A percentile compares a stretch with the other conserved stretches of the same genome.
These are phyloP conservation scores for Watsonalla cultraria DNA, from an alignment of 2,888 invertebrate genomes.

Conservation along the genomic window DNA sequence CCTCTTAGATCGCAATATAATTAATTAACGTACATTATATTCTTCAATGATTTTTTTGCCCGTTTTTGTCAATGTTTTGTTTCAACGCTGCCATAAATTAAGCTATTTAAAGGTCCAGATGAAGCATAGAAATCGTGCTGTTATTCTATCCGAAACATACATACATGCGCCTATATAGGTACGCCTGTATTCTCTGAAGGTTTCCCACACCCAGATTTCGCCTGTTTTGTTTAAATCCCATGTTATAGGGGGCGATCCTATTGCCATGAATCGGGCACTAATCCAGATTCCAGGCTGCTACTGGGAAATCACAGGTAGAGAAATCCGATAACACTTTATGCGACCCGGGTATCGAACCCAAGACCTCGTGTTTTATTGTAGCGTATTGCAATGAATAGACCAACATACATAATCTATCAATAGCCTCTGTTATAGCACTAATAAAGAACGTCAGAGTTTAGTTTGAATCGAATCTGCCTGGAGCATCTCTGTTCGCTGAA, in stretches of 20 bases:
- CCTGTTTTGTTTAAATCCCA: too few species aligned
- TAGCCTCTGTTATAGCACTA: background rate
- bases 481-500: constrained; percentile 10
- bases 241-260: too few species aligned
- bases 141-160: background rate
- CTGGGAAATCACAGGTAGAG: too few species aligned
- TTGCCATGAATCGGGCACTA: too few species aligned
- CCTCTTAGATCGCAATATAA: constrained; percentile 41
- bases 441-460: background rate
- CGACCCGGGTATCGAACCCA: too few species aligned
- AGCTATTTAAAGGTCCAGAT: background rate
- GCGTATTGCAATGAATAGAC: too few species aligned
- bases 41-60: background rate
- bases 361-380: too few species aligned
- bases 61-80: constrained; percentile 13
- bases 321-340: too few species aligned
- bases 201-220: too few species aligned
- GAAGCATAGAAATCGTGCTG: background rate
- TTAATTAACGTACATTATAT: constrained; percentile 41
- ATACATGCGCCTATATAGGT: too few species aligned
- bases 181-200: too few species aligned
- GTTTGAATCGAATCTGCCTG: constrained; percentile 3
- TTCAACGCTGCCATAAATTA: constrained; percentile 10
- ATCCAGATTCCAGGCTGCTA: too few species aligned
- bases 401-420: background rate